These are phyloP conservation scores for Diloba caeruleocephala DNA, from an alignment of 2,888 invertebrate species.

Conservation along the genomic window DNA sequence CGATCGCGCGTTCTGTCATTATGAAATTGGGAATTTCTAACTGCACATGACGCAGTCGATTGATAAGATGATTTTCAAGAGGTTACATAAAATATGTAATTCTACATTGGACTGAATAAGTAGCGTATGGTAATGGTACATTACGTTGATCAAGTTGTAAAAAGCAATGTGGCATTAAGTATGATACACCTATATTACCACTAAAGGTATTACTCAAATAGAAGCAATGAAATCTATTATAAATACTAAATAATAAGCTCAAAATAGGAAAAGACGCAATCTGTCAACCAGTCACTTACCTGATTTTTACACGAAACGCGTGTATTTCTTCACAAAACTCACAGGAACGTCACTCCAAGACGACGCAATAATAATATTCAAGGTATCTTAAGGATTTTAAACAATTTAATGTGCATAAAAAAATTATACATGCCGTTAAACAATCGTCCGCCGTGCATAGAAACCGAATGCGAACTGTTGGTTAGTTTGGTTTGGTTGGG, in stretches of 20 bases:
- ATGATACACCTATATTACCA: conserved; percentile 45
- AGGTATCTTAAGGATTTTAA: conserved; percentile 87
- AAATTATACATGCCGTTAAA: conserved; percentile 85
- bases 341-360: conserved; percentile 81
- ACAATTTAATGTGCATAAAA: conserved; percentile 86
- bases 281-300: conserved; percentile 86
- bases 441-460: conserved; percentile 86
- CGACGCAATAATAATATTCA: conserved; percentile 75
- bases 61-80: conserved; percentile 64
- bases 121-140: conserved; percentile 69
- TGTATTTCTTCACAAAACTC: conserved; percentile 79
- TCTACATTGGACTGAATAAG: conserved; percentile 42
- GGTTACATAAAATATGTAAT: conserved; percentile 57
- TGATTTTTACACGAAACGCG: conserved; percentile 80
- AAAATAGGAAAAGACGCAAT: conserved; percentile 85
- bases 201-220: conserved; percentile 48
- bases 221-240: conserved; percentile 71
- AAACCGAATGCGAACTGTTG: conserved; percentile 90
- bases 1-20: conserved; percentile 77
- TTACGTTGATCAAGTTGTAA: conserved; percentile 55
- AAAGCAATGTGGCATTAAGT: conserved; percentile 65
- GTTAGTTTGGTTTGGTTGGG: conserved; percentile 77
- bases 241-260: conserved; percentile 71
- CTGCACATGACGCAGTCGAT: conserved; percentile 64
- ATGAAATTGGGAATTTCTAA: conserved; percentile 76